phyloP scores from a whole-genome alignment of 2,113 vertebrate species.

The Rhodinocichla rosea region DNA sequence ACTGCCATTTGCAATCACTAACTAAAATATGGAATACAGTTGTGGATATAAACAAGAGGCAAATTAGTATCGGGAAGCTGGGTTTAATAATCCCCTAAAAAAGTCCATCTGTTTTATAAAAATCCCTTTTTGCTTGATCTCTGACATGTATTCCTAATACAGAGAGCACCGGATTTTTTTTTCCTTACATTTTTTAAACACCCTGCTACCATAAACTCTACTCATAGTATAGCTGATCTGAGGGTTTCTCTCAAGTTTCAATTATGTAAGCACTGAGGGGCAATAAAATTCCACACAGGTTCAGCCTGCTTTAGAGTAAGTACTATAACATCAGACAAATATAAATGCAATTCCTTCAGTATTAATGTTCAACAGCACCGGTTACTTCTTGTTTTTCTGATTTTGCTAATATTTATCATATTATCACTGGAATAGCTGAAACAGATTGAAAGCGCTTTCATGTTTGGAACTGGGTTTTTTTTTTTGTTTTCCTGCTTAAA shows the following conservation, averaged over 20 bases:
- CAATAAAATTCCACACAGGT: conserved; percentile 62
- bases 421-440: neutral
- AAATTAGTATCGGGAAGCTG: conserved; percentile 64
- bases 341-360: neutral
- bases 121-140: conserved; percentile 52
- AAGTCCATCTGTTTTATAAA: conserved; percentile 67
- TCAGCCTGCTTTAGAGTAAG: neutral
- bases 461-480: neutral
- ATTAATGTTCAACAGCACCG: neutral
- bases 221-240: conserved; percentile 15
- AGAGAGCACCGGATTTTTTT: conserved; percentile 12
- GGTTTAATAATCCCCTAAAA: conserved; percentile 69
- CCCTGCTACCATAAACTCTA: conserved; percentile 41
- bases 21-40: conserved; percentile 54
- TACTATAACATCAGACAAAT: neutral
- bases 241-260: conserved; percentile 56
- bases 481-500: conserved; percentile 5
- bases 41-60: conserved; percentile 54
- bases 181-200: conserved; percentile 26
- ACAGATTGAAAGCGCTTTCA: neutral
- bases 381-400: neutral
- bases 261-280: conserved; percentile 64
- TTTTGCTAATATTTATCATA: conserved; percentile 1
- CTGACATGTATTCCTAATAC: conserved; percentile 29
- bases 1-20: conserved; percentile 68